Percentiles rank a stretch among this genome's conserved stretches.
phyloP scores from a whole-genome alignment of 2,113 vertebrate species.

The Patagioenas fasciata region DNA sequence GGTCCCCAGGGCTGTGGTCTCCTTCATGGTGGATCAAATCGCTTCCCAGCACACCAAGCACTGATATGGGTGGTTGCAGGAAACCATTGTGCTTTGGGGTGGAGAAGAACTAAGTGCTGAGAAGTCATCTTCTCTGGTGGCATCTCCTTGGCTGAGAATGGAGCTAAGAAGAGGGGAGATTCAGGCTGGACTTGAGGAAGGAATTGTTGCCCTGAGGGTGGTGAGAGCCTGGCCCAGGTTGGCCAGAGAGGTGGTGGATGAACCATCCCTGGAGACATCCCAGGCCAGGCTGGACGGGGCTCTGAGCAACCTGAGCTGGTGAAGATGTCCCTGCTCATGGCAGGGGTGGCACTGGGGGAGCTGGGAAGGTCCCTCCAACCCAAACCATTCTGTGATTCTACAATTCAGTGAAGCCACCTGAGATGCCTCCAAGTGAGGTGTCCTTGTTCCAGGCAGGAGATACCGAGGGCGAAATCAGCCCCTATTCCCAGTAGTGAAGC shows the following conservation, averaged over 20 bases:
- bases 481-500: accelerated
- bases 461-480: background rate
- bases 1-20: background rate
- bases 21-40: background rate
- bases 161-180: background rate
- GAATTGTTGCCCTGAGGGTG: no score
- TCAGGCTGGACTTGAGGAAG: no score
- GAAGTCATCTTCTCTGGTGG: background rate
- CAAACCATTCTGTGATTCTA: no score
- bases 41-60: background rate
- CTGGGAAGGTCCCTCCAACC: no score
- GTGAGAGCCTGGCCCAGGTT: no score
- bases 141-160: background rate
- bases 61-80: accelerated
- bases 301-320: no score
- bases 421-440: background rate
- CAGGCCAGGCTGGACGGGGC: no score
- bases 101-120: background rate
- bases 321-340: no score
- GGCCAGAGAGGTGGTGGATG: no score
- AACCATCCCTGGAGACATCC: no score
- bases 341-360: no score
- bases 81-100: background rate
- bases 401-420: background rate
- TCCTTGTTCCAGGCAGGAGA: background rate